These are phyloP conservation scores for Charaxes varanes DNA, from an alignment of 1,140 invertebrate genomes.

Conservation along the genomic window DNA sequence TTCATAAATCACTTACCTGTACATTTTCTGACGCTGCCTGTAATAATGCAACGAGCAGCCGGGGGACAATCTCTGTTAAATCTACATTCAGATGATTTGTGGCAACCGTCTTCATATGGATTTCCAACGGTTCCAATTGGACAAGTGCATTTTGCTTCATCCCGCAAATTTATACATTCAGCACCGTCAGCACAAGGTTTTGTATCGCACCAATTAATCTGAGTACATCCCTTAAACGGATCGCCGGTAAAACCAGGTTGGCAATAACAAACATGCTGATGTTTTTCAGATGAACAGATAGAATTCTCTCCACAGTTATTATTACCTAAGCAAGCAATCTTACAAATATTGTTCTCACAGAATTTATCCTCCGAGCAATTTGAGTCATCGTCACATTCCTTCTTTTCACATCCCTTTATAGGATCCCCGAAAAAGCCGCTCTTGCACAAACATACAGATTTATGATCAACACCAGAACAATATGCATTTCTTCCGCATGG, in stretches of 20 bases:
- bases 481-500: slow-evolving; percentile 88
- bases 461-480: slow-evolving; percentile 81
- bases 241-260: slow-evolving; percentile 90
- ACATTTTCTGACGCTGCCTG: slow-evolving; percentile 83
- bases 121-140: slow-evolving; percentile 86
- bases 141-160: slow-evolving; percentile 88
- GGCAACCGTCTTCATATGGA: slow-evolving; percentile 87
- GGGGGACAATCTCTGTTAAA: slow-evolving; percentile 85
- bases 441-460: slow-evolving; percentile 84
- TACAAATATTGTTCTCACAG: slow-evolving; percentile 86
- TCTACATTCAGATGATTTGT: slow-evolving; percentile 84
- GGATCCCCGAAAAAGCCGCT: slow-evolving; percentile 87
- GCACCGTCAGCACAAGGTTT: slow-evolving; percentile 89
- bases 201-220: slow-evolving; percentile 86
- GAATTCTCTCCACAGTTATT: slow-evolving; percentile 90
- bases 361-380: slow-evolving; percentile 89
- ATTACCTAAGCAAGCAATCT: slow-evolving; percentile 86
- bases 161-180: slow-evolving; percentile 86
- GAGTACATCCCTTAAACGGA: slow-evolving; percentile 79
- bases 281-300: slow-evolving; percentile 86
- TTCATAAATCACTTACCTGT: slow-evolving; percentile 76
- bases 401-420: slow-evolving; percentile 82
- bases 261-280: slow-evolving; percentile 85
- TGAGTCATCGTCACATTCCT: slow-evolving; percentile 82
- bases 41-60: slow-evolving; percentile 82